Evolutionary conservation across 1,140 invertebrate genomes (phyloP), one percentile per base, ranked within the genome.

Genomic region (Penaeus indicus): DNA sequence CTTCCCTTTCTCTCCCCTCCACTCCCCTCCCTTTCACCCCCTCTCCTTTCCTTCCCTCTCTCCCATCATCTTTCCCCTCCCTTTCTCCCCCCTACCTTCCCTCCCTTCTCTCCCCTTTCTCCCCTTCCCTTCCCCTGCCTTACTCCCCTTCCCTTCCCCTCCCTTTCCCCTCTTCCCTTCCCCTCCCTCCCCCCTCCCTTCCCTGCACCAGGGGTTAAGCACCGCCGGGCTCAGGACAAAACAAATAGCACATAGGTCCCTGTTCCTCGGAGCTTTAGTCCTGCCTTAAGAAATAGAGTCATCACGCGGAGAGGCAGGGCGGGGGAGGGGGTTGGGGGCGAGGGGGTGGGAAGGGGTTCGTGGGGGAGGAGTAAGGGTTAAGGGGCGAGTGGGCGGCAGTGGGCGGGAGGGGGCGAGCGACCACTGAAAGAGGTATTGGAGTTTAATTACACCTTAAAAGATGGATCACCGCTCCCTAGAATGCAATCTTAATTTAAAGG

Each of bases 401-500:
- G 42, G 64, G 72, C 18, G 22, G 67, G 64, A 60, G 54, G 80
- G 18, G 47, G 77, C 72, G 85, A 47, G 80, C 63, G 42, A 79
- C 79, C 80, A 88, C 79, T 88, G 86, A 83, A 88, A 88, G 86
- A 88, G 32, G 79, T 83, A 88, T 88, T 75, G 79, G 86, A 88
- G 80, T 83, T 75, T 88, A 88, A 88, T 88, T 88, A 88, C 54
- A 82, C 64, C 86, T 83, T 63, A 83, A 60, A 88, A 88, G 86
- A 88, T 77, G 86, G 77, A 88, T 88, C 47, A 54, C 69, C 79
- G 47, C 86, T 75, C 79, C 79, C 80, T 83, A 72, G 25, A 88
- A 88, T 83, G 80, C 86, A 83, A 88, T 88, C 86, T 88, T 88
- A 88, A 88, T 88, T 88, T 88, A 88, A 72, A 88, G 86, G 79